A percentile compares a stretch with the other conserved stretches of the same genome.
Conservation (phyloP, 35 echinoderm and acorn worm species). For the Apostichopus japonicus region DNA sequence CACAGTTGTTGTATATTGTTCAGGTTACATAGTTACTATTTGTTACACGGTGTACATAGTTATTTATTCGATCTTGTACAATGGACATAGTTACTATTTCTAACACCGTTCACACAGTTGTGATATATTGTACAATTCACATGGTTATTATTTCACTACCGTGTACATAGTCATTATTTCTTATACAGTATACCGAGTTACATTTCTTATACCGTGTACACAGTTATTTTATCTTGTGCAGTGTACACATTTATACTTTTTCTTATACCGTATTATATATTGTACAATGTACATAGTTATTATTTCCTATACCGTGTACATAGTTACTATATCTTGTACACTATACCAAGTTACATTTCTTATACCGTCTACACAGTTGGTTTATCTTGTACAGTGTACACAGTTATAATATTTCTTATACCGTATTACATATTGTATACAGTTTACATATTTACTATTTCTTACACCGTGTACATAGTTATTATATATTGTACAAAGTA, state of each 20-base stretch:
- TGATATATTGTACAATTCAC: too few species aligned
- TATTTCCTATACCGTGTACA: not conserved
- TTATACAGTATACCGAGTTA: too few species aligned
- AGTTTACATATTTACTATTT: not conserved
- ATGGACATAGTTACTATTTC: too few species aligned
- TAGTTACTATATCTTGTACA: not conserved
- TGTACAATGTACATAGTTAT: not conserved
- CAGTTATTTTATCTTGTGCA: too few species aligned
- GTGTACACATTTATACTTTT: too few species aligned
- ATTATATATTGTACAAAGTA: not conserved
- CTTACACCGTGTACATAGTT: not conserved
- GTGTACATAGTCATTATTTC: too few species aligned
- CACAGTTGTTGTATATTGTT: not conserved
- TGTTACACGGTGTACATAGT: not conserved
- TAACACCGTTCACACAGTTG: too few species aligned
- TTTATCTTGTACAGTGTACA: not conserved
- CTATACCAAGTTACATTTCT: not conserved
- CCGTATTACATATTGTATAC: not conserved
- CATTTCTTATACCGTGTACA: too few species aligned
- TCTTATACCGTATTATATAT: too few species aligned
- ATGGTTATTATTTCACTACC: too few species aligned
- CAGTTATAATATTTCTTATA: not conserved
- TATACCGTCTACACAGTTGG: not conserved
- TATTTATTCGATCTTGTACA: too few species aligned
- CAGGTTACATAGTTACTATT: not conserved